These are phyloP conservation scores for Agapornis canus DNA, from an alignment of 2,797 vertebrate species.

Conservation along the genomic window DNA sequence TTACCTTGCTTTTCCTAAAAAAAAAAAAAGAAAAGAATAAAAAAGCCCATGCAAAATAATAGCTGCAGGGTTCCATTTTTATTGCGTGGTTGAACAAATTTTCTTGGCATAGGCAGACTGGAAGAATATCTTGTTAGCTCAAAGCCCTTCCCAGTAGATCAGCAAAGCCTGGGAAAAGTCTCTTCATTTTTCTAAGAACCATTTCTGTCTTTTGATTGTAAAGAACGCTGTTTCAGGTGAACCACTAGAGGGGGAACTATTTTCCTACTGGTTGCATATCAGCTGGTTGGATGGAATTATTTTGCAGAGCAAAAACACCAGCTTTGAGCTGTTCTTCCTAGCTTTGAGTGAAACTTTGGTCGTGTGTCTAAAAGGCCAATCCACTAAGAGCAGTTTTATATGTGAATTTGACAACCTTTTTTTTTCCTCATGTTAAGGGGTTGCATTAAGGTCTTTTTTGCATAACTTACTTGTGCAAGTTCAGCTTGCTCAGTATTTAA, in stretches of 20 bases:
- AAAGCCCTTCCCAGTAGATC: background rate
- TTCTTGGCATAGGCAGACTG: background rate
- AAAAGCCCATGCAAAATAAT: background rate
- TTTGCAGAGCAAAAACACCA: background rate
- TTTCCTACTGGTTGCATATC: background rate
- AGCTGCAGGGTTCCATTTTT: background rate
- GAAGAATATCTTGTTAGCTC: background rate
- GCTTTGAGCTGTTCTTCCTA: background rate
- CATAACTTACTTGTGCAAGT: background rate
- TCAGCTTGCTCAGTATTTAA: background rate
- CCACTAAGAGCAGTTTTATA: background rate
- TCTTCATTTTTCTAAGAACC: background rate
- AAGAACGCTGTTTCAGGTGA: background rate
- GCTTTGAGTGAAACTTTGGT: background rate
- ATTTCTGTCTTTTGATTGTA: background rate
- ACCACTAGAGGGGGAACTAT: constrained; percentile 24
- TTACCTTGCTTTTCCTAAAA: background rate
- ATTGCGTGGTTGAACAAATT: background rate
- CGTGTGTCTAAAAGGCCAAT: background rate
- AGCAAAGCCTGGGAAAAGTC: background rate
- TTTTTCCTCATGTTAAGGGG: background rate
- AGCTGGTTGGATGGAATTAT: background rate
- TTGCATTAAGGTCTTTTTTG: background rate
- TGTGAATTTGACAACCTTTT: background rate
- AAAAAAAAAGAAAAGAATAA: no score